Base-by-base conservation (phyloP, 2,888 invertebrate genomes). In the Maniola hyperantus region DNA sequence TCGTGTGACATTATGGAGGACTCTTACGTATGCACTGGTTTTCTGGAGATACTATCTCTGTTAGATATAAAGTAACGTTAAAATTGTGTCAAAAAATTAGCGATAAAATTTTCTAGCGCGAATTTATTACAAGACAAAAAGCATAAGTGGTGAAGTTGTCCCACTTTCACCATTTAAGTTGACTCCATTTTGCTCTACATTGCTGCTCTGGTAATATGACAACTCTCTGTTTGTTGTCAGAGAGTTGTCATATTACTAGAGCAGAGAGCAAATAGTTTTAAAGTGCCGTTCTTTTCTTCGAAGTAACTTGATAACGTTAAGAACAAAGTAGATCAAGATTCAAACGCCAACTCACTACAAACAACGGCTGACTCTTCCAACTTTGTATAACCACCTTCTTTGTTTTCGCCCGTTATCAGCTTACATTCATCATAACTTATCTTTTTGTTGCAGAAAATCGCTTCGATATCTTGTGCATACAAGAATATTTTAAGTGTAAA, bases 361-460 rank as follows among this genome's bases (percentile, higher is more conserved):
- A 70, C 64, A 61, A 57, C 44, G 36, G 54, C 26, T 55, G 51
- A 33, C 20, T 53, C 53, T 67, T 77, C 72, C 20, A 63, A 15
- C 20, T 44, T 11, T 20, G 33, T 55, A 62, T 42, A 63, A 63
- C 63, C 13, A 42, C 20, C 15, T 53, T 55, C 54, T 69, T 67
- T 65, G 59, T 69, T 79, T 61, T 71, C 65, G 11, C 64, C 64
- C 66, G 58, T 79, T 82, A 82, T 83, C 80, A 75, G 68, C 67
- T 74, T 71, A 72, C 71, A 77, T 73, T 77, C 63, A 70, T 59
- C 72, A 79, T 77, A 77, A 71, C 73, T 74, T 74, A 76, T 81
- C 74, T 80, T 82, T 82, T 90, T 90, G 89, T 92, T 92, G 81
- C 90, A 91, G 91, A 90, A 72, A 84, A 87, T 88, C 83, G 82